These are phyloP conservation scores for Drosophila mimetica DNA, from an alignment of 2,888 invertebrate genomes.

Conservation along the genomic window DNA sequence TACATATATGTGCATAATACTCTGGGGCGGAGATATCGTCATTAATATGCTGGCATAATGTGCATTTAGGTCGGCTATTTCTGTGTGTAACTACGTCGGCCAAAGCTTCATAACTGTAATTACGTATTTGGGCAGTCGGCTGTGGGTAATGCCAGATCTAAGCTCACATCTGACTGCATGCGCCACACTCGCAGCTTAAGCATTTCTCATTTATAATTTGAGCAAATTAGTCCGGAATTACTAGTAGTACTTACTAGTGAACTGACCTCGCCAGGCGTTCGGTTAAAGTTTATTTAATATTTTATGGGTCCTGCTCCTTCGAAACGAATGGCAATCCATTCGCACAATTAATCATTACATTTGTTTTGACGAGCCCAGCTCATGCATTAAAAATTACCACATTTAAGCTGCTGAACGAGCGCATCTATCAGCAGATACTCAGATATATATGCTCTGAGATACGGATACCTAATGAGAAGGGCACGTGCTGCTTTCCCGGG, in stretches of 20 bases:
- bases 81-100: slow-evolving; percentile 30
- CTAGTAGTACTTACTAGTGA: too few relatives aligned
- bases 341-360: slow-evolving; percentile 51
- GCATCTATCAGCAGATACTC: slow-evolving; percentile 40
- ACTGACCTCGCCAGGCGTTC: neutral
- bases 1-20: slow-evolving; percentile 21
- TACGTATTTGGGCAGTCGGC: slow-evolving; percentile 47
- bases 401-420: slow-evolving; percentile 42
- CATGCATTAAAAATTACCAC: slow-evolving; percentile 48
- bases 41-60: slow-evolving; percentile 68
- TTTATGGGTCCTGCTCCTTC: slow-evolving; percentile 16
- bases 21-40: slow-evolving; percentile 58
- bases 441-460: neutral
- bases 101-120: slow-evolving; percentile 52
- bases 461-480: slow-evolving; percentile 35
- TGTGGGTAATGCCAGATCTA: slow-evolving; percentile 27
- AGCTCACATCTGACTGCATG: slow-evolving; percentile 60
- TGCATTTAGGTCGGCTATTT: slow-evolving; percentile 67
- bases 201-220: slow-evolving; percentile 25
- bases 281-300: slow-evolving; percentile 21
- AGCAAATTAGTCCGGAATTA: slow-evolving; percentile 33
- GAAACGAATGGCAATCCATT: slow-evolving; percentile 27
- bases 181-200: slow-evolving; percentile 15
- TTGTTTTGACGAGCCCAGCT: slow-evolving; percentile 34
- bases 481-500: slow-evolving; percentile 31